Percentiles rank a stretch among this genome's conserved stretches.
Conservation (phyloP, 2,888 invertebrate genomes). For the Rotaria macrura region DNA sequence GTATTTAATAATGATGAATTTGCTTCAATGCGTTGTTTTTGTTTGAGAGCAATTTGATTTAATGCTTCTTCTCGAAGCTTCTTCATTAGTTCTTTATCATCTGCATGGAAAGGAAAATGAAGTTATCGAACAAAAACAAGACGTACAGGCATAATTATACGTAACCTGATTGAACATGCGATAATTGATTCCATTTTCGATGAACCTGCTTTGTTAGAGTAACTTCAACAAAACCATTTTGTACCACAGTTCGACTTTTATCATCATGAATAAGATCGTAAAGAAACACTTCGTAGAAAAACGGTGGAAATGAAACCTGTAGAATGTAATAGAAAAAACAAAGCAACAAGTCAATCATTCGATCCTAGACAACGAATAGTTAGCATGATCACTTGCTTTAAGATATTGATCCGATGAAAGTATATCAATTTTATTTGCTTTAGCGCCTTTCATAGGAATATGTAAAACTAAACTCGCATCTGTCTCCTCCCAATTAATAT, state of each 20-base stretch:
- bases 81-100: conserved; percentile 41
- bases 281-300: conserved; percentile 66
- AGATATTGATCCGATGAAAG: conserved; percentile 62
- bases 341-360: too few species aligned
- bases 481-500: conserved; percentile 67
- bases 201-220: conserved; percentile 59
- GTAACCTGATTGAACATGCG: conserved; percentile 40
- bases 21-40: conserved; percentile 54
- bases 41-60: conserved; percentile 50
- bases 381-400: conserved; percentile 54
- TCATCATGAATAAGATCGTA: conserved; percentile 57
- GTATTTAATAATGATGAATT: conserved; percentile 42
- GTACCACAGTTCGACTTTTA: conserved; percentile 59
- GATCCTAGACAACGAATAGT: neutral
- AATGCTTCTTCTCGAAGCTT: conserved; percentile 55
- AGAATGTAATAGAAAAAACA: neutral
- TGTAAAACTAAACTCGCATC: conserved; percentile 57
- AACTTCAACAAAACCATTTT: conserved; percentile 58
- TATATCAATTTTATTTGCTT: conserved; percentile 60
- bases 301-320: conserved; percentile 61
- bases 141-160: neutral
- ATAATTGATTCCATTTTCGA: conserved; percentile 42
- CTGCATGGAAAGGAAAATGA: conserved; percentile 36
- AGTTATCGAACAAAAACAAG: neutral
- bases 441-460: conserved; percentile 59